These are phyloP conservation scores for Aphelenchoides bicaudatus DNA, from an alignment of 2,888 invertebrate species.

Conservation along the genomic window DNA sequence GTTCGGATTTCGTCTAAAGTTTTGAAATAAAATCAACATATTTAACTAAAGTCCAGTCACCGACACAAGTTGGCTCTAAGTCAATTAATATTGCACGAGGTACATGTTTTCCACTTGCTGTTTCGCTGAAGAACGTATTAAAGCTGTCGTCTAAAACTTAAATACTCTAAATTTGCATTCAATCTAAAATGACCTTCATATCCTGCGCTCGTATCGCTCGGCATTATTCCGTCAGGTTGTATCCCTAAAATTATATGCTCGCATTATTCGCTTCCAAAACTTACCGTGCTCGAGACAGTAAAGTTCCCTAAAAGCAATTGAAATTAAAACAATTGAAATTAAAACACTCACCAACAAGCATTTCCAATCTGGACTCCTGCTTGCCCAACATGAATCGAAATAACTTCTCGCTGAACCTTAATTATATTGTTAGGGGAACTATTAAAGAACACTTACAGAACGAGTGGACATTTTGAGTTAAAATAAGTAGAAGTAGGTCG, in stretches of 20 bases:
- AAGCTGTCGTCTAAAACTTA: slow-evolving; percentile 75
- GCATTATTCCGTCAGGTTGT: slow-evolving; percentile 63
- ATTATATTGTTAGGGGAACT: too few species aligned
- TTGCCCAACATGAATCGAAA: slow-evolving; percentile 41
- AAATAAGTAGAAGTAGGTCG: too few species aligned
- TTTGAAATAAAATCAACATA: not conserved
- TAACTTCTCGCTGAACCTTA: slow-evolving; percentile 41
- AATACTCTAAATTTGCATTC: slow-evolving; percentile 12
- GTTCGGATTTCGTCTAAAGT: slow-evolving; percentile 63
- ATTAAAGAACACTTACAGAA: too few species aligned
- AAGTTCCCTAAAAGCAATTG: too few species aligned
- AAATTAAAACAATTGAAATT: too few species aligned
- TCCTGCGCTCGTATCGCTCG: slow-evolving; percentile 36
- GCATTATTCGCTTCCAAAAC: too few species aligned
- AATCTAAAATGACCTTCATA: too few species aligned
- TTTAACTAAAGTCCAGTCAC: not conserved
- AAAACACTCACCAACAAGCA: slow-evolving; percentile 67
- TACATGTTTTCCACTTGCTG: slow-evolving; percentile 92
- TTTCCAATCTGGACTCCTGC: slow-evolving; percentile 61
- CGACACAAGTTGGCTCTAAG: slow-evolving; percentile 62
- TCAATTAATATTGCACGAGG: slow-evolving; percentile 90
- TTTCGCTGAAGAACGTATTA: slow-evolving; percentile 77
- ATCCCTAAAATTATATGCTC: slow-evolving; percentile 60
- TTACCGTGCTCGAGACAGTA: too few species aligned
- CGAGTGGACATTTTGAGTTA: too few species aligned